Base-by-base conservation (phyloP, 2,888 invertebrate genomes). In the Patella depressa region DNA sequence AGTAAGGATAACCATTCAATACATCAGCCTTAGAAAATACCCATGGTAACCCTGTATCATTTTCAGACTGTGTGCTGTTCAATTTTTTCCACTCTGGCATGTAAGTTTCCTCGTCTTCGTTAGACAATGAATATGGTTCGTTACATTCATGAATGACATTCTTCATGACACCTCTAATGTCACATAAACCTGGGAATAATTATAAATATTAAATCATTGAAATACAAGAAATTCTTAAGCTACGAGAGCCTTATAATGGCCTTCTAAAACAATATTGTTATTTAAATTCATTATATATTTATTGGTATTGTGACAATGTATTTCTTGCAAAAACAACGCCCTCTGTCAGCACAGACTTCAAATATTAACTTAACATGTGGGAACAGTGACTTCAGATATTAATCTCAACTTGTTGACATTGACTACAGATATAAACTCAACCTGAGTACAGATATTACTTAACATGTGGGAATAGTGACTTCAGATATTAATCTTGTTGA, bases 1-100 rank as follows among this genome's bases (percentile, higher is more conserved):
- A 89, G 85, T 91, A 91, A 0, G 93, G 92, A 57, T 91, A 89
- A n/a, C 92, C 90, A 76, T 92, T 86, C 19, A 93, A 85, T 57
- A 88, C 86, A 12, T 76, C 76, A 0, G 91, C 88, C 7, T 86
- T 81, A 53, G 83, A 81, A 85, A 92, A 92, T 4, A 80, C 83
- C 24, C 55, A 78, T 59, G 73, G 19, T 78, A 74, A 12, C 14
- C 57, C 29, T 45, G 74, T 74, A 70, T 73, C 73, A 29, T 77
- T 80, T n/a, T 15, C 45, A 5, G 80, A 79, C 45, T 81, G 71
- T 72, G 77, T 83, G 12, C 75, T 71, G 0, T 78, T 70, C 17
- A 83, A 70, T 1, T 81, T 82, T 7, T 78, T 75, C 91, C 91
- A 91, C 4, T 86, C 85, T 5, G 81, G 73, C 4, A 85, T 86